Percentiles rank a stretch among this genome's conserved stretches.
phyloP scores from a whole-genome alignment of 2,888 invertebrate genomes.

The Ceriagrion tenellum region DNA sequence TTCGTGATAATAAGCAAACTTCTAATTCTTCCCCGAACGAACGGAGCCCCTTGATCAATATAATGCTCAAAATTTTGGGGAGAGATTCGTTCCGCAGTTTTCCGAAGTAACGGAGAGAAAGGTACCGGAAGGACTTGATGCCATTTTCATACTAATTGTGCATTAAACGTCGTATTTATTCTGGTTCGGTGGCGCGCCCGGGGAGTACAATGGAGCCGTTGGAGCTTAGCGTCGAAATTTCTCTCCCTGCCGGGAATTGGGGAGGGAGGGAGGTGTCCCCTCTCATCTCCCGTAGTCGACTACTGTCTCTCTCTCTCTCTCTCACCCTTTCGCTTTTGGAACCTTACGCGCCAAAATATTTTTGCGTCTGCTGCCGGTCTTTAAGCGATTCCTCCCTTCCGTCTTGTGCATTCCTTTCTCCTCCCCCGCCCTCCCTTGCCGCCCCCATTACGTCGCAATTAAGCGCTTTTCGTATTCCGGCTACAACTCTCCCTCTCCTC shows the following conservation, averaged over 20 bases:
- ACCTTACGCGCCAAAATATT: constrained; percentile 40
- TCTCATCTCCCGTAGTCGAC: neutral
- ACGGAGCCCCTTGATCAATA: neutral
- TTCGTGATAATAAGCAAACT: constrained; percentile 2
- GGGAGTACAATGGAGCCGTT: constrained; percentile 26
- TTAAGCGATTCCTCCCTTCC: constrained; percentile 39
- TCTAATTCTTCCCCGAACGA: neutral
- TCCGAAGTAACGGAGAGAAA: neutral
- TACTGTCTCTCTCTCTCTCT: no score
- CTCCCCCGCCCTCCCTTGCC: neutral
- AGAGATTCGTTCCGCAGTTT: constrained; percentile 24
- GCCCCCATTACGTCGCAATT: constrained; percentile 47
- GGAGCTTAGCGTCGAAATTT: constrained; percentile 17
- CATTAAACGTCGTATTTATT: constrained; percentile 51
- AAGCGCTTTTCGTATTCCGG: constrained; percentile 60
- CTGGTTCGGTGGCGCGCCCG: constrained; percentile 6
- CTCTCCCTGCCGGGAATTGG: neutral
- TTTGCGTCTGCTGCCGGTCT: constrained; percentile 23
- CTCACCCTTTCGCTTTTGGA: neutral
- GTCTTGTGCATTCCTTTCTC: constrained; percentile 36
- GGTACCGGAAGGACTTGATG: neutral
- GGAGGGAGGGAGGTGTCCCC: no score
- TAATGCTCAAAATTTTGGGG: neutral
- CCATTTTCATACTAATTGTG: constrained; percentile 16
- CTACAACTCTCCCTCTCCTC: neutral